Evolutionary conservation across 1,140 invertebrate genomes (phyloP), one percentile per base, ranked within the genome.

Genomic region (Meteorus sp.): DNA sequence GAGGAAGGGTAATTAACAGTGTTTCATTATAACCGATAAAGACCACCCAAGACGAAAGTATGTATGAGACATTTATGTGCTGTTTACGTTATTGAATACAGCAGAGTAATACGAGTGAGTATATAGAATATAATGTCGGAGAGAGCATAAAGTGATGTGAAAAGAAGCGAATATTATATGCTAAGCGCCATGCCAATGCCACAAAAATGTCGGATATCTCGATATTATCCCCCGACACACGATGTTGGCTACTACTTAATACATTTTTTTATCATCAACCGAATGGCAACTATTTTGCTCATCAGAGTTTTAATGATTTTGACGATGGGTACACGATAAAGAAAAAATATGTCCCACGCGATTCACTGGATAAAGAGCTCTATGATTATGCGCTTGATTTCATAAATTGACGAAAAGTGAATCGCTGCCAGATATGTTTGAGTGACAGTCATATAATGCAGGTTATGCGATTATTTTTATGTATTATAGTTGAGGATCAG

Each of bases 41-140:
- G 60, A 55, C 44, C 51, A 39, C 53, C 56, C 58, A 61, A 48
- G 43, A 60, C 13, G 41, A 53, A 63, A 55, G 61, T 41, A 56
- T 31, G 64, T 70, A 64, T 59, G 63, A 67, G 59, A 53, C 59
- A 52, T 60, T 68, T 67, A 66, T 62, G 60, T 59, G 60, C 55
- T 61, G 60, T 70, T 70, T 60, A 68, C 50, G 62, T 62, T 66
- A 64, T 67, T 61, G 61, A 60, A 63, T 48, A 55, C 56, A 64
- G 66, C 51, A 11, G 11, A 22, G 48, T 45, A 6, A 9, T 22
- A 25, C 5, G 53, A 43, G 27, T 31, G 17, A 41, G 33, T 33
- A 43, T 50, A 50, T 47, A 15, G 37, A 11, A 45, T 29, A 27
- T 20, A 37, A 47, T 43, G 31, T 35, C 29, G 31, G 22, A 8